Conservation (phyloP, 2,888 invertebrate species). For the Rhabditoides inermis region DNA sequence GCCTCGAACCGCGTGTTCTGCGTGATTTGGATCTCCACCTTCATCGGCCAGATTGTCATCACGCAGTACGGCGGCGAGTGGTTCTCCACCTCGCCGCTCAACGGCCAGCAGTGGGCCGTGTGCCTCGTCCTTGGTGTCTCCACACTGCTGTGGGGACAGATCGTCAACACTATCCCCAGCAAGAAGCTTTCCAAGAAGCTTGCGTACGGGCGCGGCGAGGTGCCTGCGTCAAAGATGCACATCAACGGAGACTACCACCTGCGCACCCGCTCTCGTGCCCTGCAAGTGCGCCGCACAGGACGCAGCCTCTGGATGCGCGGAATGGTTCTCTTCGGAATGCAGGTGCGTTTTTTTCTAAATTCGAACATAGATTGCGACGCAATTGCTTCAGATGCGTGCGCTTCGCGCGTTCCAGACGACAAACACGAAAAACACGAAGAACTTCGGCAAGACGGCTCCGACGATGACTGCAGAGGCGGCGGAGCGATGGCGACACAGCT, state of each 20-base stretch:
- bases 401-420: slow-evolving; percentile 30
- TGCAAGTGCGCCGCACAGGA: slow-evolving; percentile 26
- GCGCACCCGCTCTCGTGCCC: slow-evolving; percentile 21
- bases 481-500: slow-evolving; percentile 46
- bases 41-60: slow-evolving; percentile 75
- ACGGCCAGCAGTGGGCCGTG: slow-evolving; percentile 72
- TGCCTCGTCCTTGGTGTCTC: slow-evolving; percentile 94
- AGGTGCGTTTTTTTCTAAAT: slow-evolving; percentile 25
- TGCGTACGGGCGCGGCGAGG: slow-evolving; percentile 23
- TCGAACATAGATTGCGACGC: not conserved
- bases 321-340: slow-evolving; percentile 44
- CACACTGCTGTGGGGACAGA: slow-evolving; percentile 93
- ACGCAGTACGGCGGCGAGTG: slow-evolving; percentile 79
- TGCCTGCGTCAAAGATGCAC: slow-evolving; percentile 20
- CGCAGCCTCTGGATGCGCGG: slow-evolving; percentile 45
- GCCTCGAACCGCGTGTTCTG: slow-evolving; percentile 97
- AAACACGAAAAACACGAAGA: slow-evolving; percentile 19
- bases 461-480: slow-evolving; percentile 50
- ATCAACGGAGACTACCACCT: slow-evolving; percentile 35
- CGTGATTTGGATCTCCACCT: slow-evolving; percentile 91
- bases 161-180: slow-evolving; percentile 48
- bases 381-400: slow-evolving; percentile 26
- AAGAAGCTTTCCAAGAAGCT: slow-evolving; percentile 46
- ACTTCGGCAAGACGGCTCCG: slow-evolving; percentile 45
- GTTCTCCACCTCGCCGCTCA: slow-evolving; percentile 82